Evolutionary conservation across 2,888 invertebrate genomes (phyloP).

Genomic region (Temnothorax unifasciatus): DNA sequence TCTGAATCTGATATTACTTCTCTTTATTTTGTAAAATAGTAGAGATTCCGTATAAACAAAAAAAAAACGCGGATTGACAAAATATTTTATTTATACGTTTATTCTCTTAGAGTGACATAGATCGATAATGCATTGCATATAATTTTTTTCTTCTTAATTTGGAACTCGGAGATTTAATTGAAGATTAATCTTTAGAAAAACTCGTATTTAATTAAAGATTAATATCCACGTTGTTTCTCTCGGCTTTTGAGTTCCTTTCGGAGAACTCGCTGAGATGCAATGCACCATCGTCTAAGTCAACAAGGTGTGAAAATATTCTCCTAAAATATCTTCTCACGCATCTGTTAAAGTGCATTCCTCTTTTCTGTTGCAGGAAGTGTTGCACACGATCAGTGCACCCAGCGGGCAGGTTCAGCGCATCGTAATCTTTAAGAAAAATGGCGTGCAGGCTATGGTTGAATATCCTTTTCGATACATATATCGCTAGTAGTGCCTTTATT

Average conservation of each 20-base stretch:
- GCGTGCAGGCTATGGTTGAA: slow-evolving; percentile 99
- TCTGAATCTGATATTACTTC: background rate
- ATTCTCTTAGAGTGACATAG: background rate
- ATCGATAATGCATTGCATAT: background rate
- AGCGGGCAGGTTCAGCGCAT: slow-evolving; percentile 98
- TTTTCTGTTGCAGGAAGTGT: slow-evolving; percentile 95
- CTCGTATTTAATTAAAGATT: background rate
- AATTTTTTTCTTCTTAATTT: background rate
- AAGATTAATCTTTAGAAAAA: background rate
- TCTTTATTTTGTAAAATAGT: background rate
- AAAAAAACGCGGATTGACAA: background rate
- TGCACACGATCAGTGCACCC: slow-evolving; percentile 98
- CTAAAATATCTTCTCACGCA: slow-evolving; percentile 26
- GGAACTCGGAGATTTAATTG: background rate
- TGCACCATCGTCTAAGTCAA: slow-evolving; percentile 31
- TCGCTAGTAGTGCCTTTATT: background rate
- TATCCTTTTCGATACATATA: slow-evolving; percentile 91
- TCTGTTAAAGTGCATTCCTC: slow-evolving; percentile 59
- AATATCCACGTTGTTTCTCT: background rate
- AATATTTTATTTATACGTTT: background rate
- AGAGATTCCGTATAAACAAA: background rate
- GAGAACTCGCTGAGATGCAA: background rate
- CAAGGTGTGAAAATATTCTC: slow-evolving; percentile 28
- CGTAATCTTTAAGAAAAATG: slow-evolving; percentile 99
- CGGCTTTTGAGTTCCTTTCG: background rate